Conservation (phyloP, 2,888 invertebrate species). For the Plebejus anna region DNA sequence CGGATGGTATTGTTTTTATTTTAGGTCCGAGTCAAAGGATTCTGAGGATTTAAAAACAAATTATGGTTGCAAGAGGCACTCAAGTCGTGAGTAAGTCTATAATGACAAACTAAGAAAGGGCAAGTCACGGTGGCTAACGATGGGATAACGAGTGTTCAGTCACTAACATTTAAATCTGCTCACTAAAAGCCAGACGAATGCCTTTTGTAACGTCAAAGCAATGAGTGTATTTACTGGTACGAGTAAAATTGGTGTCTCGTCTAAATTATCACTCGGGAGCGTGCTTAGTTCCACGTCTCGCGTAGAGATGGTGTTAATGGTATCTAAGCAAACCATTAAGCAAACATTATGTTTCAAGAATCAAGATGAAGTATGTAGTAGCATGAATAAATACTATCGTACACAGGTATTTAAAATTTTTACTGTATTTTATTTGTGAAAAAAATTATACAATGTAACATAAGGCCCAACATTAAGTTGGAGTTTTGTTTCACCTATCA, state of each 20-base stretch:
- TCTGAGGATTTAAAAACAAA: slow-evolving; percentile 69
- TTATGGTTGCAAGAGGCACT: slow-evolving; percentile 66
- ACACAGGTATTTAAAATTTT: too few species aligned
- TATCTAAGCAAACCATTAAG: neutral
- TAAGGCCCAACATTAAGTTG: neutral
- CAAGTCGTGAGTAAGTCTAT: slow-evolving; percentile 50
- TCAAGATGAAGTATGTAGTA: neutral
- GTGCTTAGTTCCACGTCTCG: neutral
- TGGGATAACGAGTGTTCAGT: slow-evolving; percentile 45
- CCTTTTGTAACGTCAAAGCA: slow-evolving; percentile 41
- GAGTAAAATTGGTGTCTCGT: slow-evolving; percentile 39
- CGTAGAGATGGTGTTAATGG: neutral
- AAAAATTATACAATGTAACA: neutral
- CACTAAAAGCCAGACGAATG: slow-evolving; percentile 40
- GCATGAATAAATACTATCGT: too few species aligned
- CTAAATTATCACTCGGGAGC: slow-evolving; percentile 20
- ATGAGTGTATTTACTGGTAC: slow-evolving; percentile 38
- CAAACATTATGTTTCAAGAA: neutral
- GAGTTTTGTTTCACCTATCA: neutral
- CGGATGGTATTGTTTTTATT: slow-evolving; percentile 21
- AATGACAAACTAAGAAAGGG: slow-evolving; percentile 58
- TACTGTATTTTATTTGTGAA: too few species aligned
- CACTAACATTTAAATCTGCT: slow-evolving; percentile 47
- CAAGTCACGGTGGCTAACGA: slow-evolving; percentile 71
- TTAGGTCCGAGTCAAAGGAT: slow-evolving; percentile 21